phyloP scores from a whole-genome alignment of 1,140 invertebrate species.

The Euschistus heros region DNA sequence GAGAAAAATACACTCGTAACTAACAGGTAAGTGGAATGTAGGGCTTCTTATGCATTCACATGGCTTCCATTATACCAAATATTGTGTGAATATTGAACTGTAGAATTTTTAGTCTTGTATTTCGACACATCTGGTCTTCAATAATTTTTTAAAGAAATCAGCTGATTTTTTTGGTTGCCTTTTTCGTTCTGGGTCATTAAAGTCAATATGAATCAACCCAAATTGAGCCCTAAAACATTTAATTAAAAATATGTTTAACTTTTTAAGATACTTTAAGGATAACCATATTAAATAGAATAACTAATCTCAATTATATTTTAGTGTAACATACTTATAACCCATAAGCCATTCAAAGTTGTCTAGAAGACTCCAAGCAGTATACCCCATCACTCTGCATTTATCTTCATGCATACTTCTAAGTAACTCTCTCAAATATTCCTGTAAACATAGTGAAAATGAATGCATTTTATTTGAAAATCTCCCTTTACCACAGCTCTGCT shows the following conservation, averaged over 20 bases:
- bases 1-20: no score
- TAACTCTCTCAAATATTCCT: conserved; percentile 42
- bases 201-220: conserved; percentile 18
- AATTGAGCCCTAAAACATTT: conserved; percentile 13
- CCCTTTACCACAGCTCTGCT: background rate
- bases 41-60: no score
- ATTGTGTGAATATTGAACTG: no score
- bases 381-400: conserved; percentile 52
- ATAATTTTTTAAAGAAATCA: background rate
- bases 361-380: conserved; percentile 61
- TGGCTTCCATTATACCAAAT: no score
- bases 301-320: no score
- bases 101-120: no score
- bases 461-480: background rate
- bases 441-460: background rate
- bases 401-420: conserved; percentile 53
- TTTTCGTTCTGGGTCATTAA: conserved; percentile 6
- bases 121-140: background rate
- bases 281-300: background rate
- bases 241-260: background rate
- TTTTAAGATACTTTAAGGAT: background rate
- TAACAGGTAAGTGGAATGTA: no score
- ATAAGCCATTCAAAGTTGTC: conserved; percentile 70
- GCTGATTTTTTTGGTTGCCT: conserved; percentile 13
- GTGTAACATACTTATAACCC: conserved; percentile 46